These are phyloP conservation scores for Geophilus truncorum DNA, from an alignment of 2,888 invertebrate genomes.

Conservation along the genomic window DNA sequence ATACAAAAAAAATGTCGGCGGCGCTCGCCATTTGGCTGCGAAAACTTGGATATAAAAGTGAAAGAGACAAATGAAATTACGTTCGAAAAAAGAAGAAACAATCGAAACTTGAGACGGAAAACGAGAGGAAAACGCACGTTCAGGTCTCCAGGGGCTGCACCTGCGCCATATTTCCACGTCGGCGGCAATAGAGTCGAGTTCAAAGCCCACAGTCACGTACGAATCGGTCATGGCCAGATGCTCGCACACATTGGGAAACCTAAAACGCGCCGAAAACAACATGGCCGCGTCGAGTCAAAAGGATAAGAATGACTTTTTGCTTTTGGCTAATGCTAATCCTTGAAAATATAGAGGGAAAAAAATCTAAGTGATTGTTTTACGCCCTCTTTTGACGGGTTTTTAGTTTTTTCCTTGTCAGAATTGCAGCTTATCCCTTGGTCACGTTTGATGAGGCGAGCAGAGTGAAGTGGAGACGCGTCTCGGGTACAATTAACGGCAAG, in stretches of 20 bases:
- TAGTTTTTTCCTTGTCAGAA: not conserved
- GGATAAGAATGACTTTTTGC: not conserved
- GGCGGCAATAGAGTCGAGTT: conserved; percentile 4
- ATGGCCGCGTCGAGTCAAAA: not conserved
- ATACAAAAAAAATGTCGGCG: not conserved
- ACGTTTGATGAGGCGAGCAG: not conserved
- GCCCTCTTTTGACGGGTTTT: not conserved
- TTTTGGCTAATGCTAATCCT: not conserved
- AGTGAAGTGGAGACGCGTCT: not conserved
- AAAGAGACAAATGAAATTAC: not conserved
- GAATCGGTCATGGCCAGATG: not conserved
- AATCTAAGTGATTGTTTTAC: not conserved
- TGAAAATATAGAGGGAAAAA: no score
- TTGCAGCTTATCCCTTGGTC: not conserved
- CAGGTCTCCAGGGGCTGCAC: not conserved
- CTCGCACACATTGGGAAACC: not conserved
- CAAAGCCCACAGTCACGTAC: conserved; percentile 16
- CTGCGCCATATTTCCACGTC: conserved; percentile 5
- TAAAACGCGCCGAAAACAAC: not conserved
- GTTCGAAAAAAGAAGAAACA: not conserved
- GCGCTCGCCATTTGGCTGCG: no score
- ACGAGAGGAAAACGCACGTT: conserved; percentile 8
- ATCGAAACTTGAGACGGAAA: not conserved
- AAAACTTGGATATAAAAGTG: not conserved
- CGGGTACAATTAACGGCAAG: not conserved